Evolutionary conservation across 1,140 invertebrate species (phyloP).

Genomic region (Trissolcus basalis): DNA sequence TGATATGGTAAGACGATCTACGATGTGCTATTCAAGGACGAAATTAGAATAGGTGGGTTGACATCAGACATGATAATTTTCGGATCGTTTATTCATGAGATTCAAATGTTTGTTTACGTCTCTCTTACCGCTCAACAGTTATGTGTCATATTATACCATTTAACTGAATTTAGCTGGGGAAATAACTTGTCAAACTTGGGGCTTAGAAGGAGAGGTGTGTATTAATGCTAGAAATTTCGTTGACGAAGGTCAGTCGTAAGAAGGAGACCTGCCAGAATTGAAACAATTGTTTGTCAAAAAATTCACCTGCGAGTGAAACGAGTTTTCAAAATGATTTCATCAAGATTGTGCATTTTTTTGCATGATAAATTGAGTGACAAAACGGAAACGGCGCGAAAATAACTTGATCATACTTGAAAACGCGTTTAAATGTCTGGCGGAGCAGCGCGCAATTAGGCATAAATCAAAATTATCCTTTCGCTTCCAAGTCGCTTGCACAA

Average conservation of each 20-base stretch:
- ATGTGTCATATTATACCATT: constrained; percentile 12
- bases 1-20: constrained; percentile 33
- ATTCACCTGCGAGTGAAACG: too few relatives aligned
- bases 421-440: constrained; percentile 60
- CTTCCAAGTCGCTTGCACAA: constrained; percentile 40
- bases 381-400: constrained; percentile 56
- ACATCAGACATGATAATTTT: constrained; percentile 1
- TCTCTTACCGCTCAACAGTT: background rate
- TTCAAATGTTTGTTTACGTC: constrained; percentile 17
- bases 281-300: too few relatives aligned
- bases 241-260: background rate
- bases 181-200: constrained; percentile 14
- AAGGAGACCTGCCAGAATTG: too few relatives aligned
- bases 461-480: constrained; percentile 68
- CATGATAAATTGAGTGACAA: constrained; percentile 17
- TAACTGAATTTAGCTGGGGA: background rate
- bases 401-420: constrained; percentile 65
- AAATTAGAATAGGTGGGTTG: constrained; percentile 1
- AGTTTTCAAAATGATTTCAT: too few relatives aligned
- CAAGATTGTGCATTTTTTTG: too few relatives aligned
- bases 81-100: background rate
- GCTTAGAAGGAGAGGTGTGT: too few relatives aligned
- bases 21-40: constrained; percentile 15
- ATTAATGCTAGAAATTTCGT: background rate
- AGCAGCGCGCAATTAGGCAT: constrained; percentile 66